These are phyloP conservation scores for Drosophila anomalipes DNA, from an alignment of 2,888 invertebrate species.

Conservation along the genomic window DNA sequence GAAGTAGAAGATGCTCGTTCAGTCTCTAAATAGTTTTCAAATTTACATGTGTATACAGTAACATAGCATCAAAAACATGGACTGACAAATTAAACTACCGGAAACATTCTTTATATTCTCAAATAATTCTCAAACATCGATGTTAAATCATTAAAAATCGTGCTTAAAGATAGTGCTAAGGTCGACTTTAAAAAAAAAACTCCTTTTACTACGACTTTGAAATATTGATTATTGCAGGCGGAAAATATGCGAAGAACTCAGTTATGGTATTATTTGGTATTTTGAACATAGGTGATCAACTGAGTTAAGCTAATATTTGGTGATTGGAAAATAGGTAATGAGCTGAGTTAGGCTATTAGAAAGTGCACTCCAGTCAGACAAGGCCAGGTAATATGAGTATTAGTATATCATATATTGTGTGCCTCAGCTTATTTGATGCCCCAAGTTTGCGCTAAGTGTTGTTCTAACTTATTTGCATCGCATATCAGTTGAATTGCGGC, in stretches of 20 bases:
- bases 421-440: not conserved
- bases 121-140: not conserved
- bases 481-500: slow-evolving; percentile 26
- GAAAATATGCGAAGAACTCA: not conserved
- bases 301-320: not conserved
- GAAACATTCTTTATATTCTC: not conserved
- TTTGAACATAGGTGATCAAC: not conserved
- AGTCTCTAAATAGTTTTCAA: not conserved
- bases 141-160: not conserved
- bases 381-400: too few species aligned
- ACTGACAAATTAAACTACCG: not conserved
- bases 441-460: not conserved
- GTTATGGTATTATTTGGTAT: not conserved
- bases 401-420: not conserved
- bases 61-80: not conserved
- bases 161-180: not conserved
- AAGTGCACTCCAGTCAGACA: not conserved
- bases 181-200: not conserved
- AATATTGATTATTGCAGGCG: not conserved
- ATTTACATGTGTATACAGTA: not conserved
- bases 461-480: slow-evolving; percentile 34
- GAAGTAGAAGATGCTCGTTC: not conserved
- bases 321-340: not conserved
- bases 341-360: not conserved
- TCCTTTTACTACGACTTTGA: not conserved